Base-by-base conservation (phyloP, 2,888 invertebrate species). In the Synanthedon andrenaeformis region DNA sequence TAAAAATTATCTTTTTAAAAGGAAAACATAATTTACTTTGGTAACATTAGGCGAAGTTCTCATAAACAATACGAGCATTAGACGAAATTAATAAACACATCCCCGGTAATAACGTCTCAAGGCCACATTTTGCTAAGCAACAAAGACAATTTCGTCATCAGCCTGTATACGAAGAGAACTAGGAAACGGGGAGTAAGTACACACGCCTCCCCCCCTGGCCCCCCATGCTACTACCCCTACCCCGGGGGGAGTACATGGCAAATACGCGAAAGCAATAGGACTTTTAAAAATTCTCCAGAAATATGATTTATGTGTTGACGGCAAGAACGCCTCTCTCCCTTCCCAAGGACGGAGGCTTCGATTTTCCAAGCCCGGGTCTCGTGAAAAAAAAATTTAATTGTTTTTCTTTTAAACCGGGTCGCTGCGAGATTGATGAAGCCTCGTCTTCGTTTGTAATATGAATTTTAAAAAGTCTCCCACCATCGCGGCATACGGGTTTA, bases 201-300 rank as follows among this genome's bases (percentile, higher is more conserved):
- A 86, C 86, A 85, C 84, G 70, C 68, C 54, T 49, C 75, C 68
- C 72, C 35, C 35, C 35, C 35, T 10, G 10, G 35, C 35, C 35
- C 35, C 35, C 35, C 35, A 35, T 5, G 35, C 35, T 35, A 6
- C 35, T 10, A 35, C 35, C 10, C 69, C 66, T 65, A 66, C 62
- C 65, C 53, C 35, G 60, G 74, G 81, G 84, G 86, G 85, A 81
- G 85, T 86, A 87, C 87, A 87, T 87, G 83, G 86, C 87, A 87
- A 87, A 87, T 87, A 87, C 87, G 86, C 87, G 87, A 87, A 87
- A 87, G 87, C 87, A 87, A 87, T 86, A 87, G 87, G 87, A 87
- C 86, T 87, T 87, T 87, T 87, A 87, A 87, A 87, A 87, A 85
- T 87, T 86, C 86, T 85, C 85, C 82, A 84, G 86, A 87, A 87